Percentiles rank a stretch among this genome's conserved stretches.
phyloP scores from a whole-genome alignment of 2,888 invertebrate species.

The Smittia sp. region DNA sequence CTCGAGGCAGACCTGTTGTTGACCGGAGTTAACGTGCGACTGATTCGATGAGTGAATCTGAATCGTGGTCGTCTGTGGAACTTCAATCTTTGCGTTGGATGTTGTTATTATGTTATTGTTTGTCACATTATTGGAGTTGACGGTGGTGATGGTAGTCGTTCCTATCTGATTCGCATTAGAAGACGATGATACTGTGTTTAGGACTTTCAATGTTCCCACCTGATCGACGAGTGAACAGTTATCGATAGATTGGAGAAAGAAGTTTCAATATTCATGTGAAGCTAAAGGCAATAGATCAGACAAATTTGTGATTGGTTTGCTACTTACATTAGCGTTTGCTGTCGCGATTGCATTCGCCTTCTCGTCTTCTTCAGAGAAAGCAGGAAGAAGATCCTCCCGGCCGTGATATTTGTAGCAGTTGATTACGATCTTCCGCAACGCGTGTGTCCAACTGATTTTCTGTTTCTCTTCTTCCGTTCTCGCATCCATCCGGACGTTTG shows the following conservation, averaged over 20 bases:
- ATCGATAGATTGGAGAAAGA: neutral
- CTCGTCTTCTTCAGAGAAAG: slow-evolving; percentile 89
- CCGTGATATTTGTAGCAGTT: slow-evolving; percentile 99
- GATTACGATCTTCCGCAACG: slow-evolving; percentile 91
- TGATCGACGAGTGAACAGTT: slow-evolving; percentile 42
- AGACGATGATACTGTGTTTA: slow-evolving; percentile 47
- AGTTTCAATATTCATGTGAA: no score
- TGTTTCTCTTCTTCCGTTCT: slow-evolving; percentile 95
- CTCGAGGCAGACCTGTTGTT: slow-evolving; percentile 76
- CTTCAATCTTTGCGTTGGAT: slow-evolving; percentile 4
- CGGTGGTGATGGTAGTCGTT: slow-evolving; percentile 43
- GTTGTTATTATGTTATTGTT: slow-evolving; percentile 31
- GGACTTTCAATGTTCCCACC: slow-evolving; percentile 53
- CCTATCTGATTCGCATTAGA: slow-evolving; percentile 44
- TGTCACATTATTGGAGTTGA: slow-evolving; percentile 42
- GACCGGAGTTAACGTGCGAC: slow-evolving; percentile 49
- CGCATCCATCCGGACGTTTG: slow-evolving; percentile 96
- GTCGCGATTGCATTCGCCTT: slow-evolving; percentile 64
- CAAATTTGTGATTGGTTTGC: neutral
- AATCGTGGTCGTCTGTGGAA: slow-evolving; percentile 52
- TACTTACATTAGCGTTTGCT: slow-evolving; percentile 52
- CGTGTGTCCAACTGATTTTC: slow-evolving; percentile 98
- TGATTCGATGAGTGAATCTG: slow-evolving; percentile 52
- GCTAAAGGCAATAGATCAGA: neutral
- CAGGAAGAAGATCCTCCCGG: slow-evolving; percentile 89